Percentiles rank a stretch among this genome's conserved stretches.
Conservation (phyloP, 2,113 vertebrate species). For the Pseudopodoces humilis region DNA sequence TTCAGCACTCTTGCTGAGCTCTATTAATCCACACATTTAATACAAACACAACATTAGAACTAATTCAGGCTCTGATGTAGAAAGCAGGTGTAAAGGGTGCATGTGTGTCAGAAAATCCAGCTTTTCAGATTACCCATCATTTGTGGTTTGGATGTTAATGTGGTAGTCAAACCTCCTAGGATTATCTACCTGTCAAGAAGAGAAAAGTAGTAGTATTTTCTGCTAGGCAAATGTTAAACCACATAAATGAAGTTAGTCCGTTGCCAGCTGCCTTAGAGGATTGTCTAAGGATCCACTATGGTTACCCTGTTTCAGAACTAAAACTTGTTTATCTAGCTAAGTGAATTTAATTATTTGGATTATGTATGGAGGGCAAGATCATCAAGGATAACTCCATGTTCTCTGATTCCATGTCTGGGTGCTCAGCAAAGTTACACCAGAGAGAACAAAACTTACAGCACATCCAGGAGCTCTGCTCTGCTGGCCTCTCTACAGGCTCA, state of each 20-base stretch:
- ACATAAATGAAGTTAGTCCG: constrained; percentile 56
- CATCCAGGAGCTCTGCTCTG: not conserved
- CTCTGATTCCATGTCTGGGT: not conserved
- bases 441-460: not conserved
- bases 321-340: constrained; percentile 58
- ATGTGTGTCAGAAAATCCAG: constrained; percentile 57
- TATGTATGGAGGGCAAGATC: not conserved
- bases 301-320: constrained; percentile 50
- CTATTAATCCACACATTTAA: constrained; percentile 64
- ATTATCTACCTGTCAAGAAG: constrained; percentile 64
- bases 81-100: constrained; percentile 52
- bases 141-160: constrained; percentile 64
- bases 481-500: not conserved
- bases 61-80: constrained; percentile 60
- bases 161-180: constrained; percentile 59
- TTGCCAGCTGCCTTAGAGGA: constrained; percentile 54
- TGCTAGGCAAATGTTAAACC: constrained; percentile 60
- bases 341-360: constrained; percentile 50
- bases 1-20: constrained; percentile 57
- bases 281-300: constrained; percentile 26
- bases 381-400: not conserved
- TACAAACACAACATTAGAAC: constrained; percentile 57
- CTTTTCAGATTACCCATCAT: constrained; percentile 60
- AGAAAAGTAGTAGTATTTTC: constrained; percentile 44
- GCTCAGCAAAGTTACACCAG: not conserved